Base-by-base conservation (phyloP, 2,888 invertebrate genomes). In the Phasia obesa region DNA sequence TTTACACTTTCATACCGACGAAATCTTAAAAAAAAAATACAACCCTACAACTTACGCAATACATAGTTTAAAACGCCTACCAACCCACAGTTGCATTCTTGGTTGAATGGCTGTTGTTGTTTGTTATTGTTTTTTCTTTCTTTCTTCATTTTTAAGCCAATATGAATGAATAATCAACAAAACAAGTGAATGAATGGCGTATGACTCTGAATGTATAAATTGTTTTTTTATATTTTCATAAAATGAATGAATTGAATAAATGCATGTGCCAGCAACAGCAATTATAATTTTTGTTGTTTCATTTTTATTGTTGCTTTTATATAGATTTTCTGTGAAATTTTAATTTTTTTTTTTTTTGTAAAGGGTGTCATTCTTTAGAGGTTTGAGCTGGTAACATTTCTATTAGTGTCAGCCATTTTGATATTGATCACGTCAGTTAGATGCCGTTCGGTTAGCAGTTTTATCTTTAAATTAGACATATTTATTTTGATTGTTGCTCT, bases 241-340 rank as follows among this genome's bases (percentile, higher is more conserved):
- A 21, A 21, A 49, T 47, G 25, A 57, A 49, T 79, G 55, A 21
- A 64, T 11, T 71, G 76, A 76, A n/a, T n/a, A n/a, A n/a, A 73
- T 80, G 59, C 69, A 80, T 69, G 65, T 64, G 38, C n/a, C n/a
- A n/a, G n/a, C 69, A 73, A 57, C 38, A 69, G 69, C 49, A 80
- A 84, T 76, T 80, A 79, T 71, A 44, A 64, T 62, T 65, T 53
- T 51, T 15, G 31, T 5, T 49, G 2, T 47, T 17, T n/a, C 2
- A 11, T 42, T 42, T 25, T 47, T 21, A 57, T 38, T 59, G 17
- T 38, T 21, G 59, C 13, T 1, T 17, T 4, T 21, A 38, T 7
- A 27, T n/a, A 62, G 9, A 31, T 31, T 25, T 25, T 44, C 9
- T 17, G 17, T 59, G 5, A n/a, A n/a, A 4, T 6, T 35, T 27